A percentile compares a stretch with the other conserved stretches of the same genome.
These are phyloP conservation scores for Zosterops japonicus DNA, from an alignment of 2,113 vertebrate genomes.

Conservation along the genomic window DNA sequence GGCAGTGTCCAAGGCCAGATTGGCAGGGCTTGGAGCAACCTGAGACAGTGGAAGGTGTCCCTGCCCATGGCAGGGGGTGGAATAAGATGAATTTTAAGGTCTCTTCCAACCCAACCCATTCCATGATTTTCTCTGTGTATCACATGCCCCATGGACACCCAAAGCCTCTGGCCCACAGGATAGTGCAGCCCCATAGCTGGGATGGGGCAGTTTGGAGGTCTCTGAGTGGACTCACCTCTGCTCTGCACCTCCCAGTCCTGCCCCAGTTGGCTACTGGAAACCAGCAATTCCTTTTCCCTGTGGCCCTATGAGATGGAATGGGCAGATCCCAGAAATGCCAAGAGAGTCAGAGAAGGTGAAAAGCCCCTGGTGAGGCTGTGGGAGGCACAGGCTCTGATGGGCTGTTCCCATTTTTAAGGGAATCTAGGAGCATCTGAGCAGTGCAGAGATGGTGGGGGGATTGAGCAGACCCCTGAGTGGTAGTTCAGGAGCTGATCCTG, in stretches of 20 bases:
- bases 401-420: background rate
- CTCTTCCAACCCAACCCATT: background rate
- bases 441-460: background rate
- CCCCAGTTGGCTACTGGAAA: background rate
- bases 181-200: background rate
- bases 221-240: background rate
- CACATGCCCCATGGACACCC: background rate
- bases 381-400: background rate
- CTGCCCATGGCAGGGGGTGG: background rate
- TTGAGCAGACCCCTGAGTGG: background rate
- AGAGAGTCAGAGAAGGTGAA: background rate
- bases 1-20: fast-evolving
- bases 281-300: background rate
- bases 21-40: background rate
- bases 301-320: background rate
- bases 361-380: fast-evolving
- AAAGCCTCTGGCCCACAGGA: background rate
- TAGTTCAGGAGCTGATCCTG: background rate
- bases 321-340: background rate
- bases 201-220: fast-evolving
- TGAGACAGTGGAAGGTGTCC: background rate
- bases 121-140: background rate
- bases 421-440: background rate
- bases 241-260: background rate
- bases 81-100: background rate